Evolutionary conservation across 2,888 invertebrate species (phyloP), one percentile per base, ranked within the genome.

Genomic region (Tortricodes alternella): DNA sequence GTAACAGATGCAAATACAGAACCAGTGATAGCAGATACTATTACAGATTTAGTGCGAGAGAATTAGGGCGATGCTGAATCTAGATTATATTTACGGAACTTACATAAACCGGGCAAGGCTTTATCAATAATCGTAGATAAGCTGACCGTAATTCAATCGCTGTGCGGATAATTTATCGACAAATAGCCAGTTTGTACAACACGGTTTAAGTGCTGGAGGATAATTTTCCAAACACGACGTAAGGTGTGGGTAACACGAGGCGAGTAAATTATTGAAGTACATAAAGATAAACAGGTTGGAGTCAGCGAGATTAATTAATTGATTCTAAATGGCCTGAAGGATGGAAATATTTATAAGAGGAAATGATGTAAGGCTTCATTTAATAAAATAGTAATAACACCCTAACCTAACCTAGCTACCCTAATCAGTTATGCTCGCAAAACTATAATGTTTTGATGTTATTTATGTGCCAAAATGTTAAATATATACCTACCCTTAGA

Each of bases 81-180:
- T 62, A 67, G 66, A 70, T 73, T 72, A 71, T 68, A 66, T 61
- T 68, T 64, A 56, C 63, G 66, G 67, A 71, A 69, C 65, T 68
- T 65, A 63, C 65, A 66, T 65, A 68, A 74, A 69, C 64, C 62
- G 62, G 59, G 62, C 62, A 57, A 57, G 65, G 52, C 64, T 66
- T 69, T 68, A 70, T 68, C 67, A 72, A 70, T 67, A 70, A 68
- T 62, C 61, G 66, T 70, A 74, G 56, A 74, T 65, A 55, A 57
- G 50, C 43, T 48, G 34, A 37, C 50, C 50, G 57, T 60, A 62
- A 53, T 60, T 71, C 66, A 66, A 66, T 68, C 64, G 62, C 53
- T 61, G 61, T 59, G 59, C 59, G 58, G 55, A 52, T 53, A 65
- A 66, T 62, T 66, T 66, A 66, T 65, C 53, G 49, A 43, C 58